Evolutionary conservation across 2,113 vertebrate species (phyloP).

Genomic region (Crotalus helleri): DNA sequence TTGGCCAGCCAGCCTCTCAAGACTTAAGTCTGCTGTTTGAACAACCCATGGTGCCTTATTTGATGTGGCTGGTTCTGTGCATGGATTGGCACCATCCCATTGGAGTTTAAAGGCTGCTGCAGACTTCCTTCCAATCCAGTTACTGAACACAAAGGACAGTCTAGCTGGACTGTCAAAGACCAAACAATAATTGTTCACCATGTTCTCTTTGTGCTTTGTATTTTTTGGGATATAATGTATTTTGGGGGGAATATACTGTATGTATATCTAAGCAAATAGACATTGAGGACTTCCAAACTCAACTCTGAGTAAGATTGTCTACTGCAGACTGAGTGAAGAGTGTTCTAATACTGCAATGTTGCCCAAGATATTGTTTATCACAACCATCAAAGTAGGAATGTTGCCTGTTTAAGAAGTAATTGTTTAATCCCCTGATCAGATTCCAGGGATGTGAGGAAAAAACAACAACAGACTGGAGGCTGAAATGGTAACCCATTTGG

Average conservation of each 20-base stretch:
- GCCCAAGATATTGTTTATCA: background rate
- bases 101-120: background rate
- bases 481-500: constrained; percentile 2
- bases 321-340: background rate
- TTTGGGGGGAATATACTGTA: background rate
- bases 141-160: background rate
- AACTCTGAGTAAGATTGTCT: background rate
- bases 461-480: background rate
- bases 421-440: background rate
- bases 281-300: background rate
- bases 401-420: background rate
- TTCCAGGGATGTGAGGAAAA: background rate
- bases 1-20: background rate
- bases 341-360: background rate
- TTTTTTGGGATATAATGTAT: background rate
- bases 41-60: background rate
- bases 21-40: background rate
- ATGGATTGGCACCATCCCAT: background rate
- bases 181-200: background rate
- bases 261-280: background rate
- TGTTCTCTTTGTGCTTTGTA: background rate
- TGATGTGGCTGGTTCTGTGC: background rate
- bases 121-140: background rate
- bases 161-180: background rate
- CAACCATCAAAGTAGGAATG: background rate